Percentiles rank a stretch among this genome's conserved stretches.
Conservation (phyloP, 2,888 invertebrate genomes). For the Athripsodes cinereus region DNA sequence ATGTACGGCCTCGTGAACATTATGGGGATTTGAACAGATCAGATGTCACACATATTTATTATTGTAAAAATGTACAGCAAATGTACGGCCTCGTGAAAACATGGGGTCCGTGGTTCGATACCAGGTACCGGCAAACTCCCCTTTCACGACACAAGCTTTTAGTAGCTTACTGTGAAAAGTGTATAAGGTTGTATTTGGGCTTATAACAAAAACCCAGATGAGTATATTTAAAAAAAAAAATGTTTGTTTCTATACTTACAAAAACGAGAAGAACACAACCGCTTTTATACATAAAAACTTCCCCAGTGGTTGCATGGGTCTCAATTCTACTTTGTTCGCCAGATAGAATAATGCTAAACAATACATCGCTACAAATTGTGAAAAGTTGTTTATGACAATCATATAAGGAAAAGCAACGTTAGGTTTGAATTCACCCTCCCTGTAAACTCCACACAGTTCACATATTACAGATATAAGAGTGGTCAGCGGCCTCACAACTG, state of each 20-base stretch:
- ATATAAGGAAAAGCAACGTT: conserved; percentile 87
- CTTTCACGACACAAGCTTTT: too few relatives aligned
- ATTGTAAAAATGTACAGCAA: too few relatives aligned
- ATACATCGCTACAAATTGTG: conserved; percentile 95
- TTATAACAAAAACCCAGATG: too few relatives aligned
- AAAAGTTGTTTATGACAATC: conserved; percentile 81
- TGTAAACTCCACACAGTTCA: conserved; percentile 77
- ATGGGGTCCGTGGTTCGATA: too few relatives aligned
- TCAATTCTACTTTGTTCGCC: conserved; percentile 79
- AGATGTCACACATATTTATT: too few relatives aligned
- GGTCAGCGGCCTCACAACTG: conserved; percentile 83
- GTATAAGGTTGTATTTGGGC: too few relatives aligned
- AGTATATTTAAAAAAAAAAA: not conserved
- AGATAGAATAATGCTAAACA: conserved; percentile 90
- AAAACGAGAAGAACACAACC: conserved; percentile 96
- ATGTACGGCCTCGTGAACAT: too few relatives aligned
- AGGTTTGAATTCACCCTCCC: conserved; percentile 84
- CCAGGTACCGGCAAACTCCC: too few relatives aligned
- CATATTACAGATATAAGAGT: conserved; percentile 87
- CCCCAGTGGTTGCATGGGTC: conserved; percentile 89
- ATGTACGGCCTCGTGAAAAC: too few relatives aligned
- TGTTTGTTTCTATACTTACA: conserved; percentile 67
- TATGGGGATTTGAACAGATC: too few relatives aligned
- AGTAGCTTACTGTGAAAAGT: too few relatives aligned
- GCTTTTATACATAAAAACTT: conserved; percentile 97